phyloP scores from a whole-genome alignment of 2,797 vertebrate genomes.

The Morelia viridis region DNA sequence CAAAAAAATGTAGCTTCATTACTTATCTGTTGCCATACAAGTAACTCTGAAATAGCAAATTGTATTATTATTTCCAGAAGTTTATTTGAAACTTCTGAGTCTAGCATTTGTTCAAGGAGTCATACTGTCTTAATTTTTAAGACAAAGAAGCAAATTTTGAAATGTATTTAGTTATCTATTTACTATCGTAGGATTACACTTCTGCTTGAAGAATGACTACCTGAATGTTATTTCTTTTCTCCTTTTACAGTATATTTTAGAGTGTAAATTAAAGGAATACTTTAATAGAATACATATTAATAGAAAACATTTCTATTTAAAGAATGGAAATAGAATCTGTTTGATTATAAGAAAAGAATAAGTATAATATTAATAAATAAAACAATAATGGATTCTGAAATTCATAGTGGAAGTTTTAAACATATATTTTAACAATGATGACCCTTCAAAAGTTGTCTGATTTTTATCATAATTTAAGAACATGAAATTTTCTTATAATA shows the following conservation, averaged over 20 bases:
- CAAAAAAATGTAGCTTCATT: neutral
- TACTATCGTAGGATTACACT: neutral
- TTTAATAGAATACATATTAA: no score
- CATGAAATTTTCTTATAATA: neutral
- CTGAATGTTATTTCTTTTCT: no score
- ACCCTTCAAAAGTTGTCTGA: neutral
- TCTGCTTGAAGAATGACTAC: neutral
- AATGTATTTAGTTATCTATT: neutral
- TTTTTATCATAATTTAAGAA: neutral
- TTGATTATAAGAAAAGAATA: no score
- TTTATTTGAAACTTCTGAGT: neutral
- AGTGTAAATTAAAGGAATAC: no score
- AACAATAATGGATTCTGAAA: no score
- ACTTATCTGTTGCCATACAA: neutral
- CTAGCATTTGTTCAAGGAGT: neutral
- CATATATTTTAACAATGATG: neutral
- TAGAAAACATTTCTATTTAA: no score
- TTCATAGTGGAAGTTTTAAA: no score
- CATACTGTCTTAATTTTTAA: neutral
- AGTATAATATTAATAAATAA: no score
- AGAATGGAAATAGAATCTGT: no score
- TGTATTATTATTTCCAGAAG: neutral
- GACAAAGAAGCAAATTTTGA: neutral
- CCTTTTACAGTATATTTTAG: no score
- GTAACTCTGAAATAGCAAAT: neutral